A percentile compares a stretch with the other conserved stretches of the same genome.
Conservation (phyloP, 1,140 invertebrate species). For the Cardiocondyla obscurior region DNA sequence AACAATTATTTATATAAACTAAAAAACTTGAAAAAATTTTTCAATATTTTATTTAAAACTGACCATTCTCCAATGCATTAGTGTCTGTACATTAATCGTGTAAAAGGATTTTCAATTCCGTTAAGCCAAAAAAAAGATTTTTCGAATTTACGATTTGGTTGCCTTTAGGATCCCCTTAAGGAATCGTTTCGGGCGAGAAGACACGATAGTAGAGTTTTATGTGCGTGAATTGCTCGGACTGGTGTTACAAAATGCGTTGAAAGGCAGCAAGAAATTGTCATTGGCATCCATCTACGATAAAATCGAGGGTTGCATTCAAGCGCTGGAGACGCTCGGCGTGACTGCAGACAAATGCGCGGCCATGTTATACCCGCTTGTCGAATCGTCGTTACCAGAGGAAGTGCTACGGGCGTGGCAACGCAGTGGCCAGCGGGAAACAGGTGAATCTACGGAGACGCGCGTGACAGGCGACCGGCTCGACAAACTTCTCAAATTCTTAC, state of each 20-base stretch:
- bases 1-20: too few species aligned
- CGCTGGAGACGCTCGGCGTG: conserved; percentile 66
- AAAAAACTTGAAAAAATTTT: too few species aligned
- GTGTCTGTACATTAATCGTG: too few species aligned
- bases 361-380: neutral
- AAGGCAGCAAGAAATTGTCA: conserved; percentile 20
- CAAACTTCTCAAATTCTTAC: conserved; percentile 64
- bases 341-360: neutral
- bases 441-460: too few species aligned
- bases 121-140: too few species aligned
- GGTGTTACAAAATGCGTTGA: conserved; percentile 56
- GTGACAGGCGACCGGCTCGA: conserved; percentile 55
- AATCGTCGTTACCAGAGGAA: neutral
- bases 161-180: too few species aligned
- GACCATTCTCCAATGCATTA: too few species aligned
- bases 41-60: too few species aligned
- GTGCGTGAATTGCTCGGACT: conserved; percentile 73
- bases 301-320: conserved; percentile 66
- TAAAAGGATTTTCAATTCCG: too few species aligned
- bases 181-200: conserved; percentile 71
- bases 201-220: conserved; percentile 75
- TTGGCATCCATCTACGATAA: conserved; percentile 62
- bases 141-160: too few species aligned
- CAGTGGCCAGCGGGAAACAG: conserved; percentile 26
- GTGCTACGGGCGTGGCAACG: conserved; percentile 70